Evolutionary conservation across 2,888 invertebrate genomes (phyloP), one percentile per base, ranked within the genome.

Genomic region (Aproaerema taeniolella): DNA sequence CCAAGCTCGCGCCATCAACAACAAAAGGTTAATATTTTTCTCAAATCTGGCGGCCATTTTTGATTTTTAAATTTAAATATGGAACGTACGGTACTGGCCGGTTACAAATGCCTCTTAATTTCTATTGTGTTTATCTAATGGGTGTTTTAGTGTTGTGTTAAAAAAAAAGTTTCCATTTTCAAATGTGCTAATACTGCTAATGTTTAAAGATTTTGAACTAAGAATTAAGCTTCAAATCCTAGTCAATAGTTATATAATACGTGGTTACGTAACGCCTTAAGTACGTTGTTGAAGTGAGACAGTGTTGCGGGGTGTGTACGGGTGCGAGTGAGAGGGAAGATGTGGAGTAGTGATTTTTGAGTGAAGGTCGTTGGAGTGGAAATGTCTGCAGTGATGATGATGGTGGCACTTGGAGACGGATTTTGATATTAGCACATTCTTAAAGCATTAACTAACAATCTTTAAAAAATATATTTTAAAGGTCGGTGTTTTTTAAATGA

Each of bases 21-120:
- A 61, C 52, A 54, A 76, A n/a, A 83, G 83, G 83, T 85, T 61
- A 74, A 72, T 80, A 74, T 74, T 58, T 49, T 48, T 53, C 53
- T 54, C 42, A 9, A 9, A n/a, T 26, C n/a, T 41, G 47, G 37
- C 60, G 52, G 58, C 64, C 64, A 68, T 69, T 50, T 64, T 66
- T 52, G 30, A 48, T 54, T 58, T 56, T 42, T 42, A 52, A 57
- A 49, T 53, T 50, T 33, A 46, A 45, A 50, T 25, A 2, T 13
- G 5, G 10, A 2, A 9, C 12, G n/a, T n/a, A n/a, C n/a, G n/a
- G n/a, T n/a, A n/a, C n/a, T n/a, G n/a, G n/a, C n/a, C n/a, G n/a
- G n/a, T n/a, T n/a, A n/a, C n/a, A n/a, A n/a, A n/a, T n/a, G n/a
- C n/a, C n/a, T n/a, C n/a, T n/a, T n/a, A n/a, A n/a, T n/a, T n/a